Evolutionary conservation across 2,113 vertebrate genomes (phyloP), one percentile per base, ranked within the genome.

Genomic region (Prolemur simus): DNA sequence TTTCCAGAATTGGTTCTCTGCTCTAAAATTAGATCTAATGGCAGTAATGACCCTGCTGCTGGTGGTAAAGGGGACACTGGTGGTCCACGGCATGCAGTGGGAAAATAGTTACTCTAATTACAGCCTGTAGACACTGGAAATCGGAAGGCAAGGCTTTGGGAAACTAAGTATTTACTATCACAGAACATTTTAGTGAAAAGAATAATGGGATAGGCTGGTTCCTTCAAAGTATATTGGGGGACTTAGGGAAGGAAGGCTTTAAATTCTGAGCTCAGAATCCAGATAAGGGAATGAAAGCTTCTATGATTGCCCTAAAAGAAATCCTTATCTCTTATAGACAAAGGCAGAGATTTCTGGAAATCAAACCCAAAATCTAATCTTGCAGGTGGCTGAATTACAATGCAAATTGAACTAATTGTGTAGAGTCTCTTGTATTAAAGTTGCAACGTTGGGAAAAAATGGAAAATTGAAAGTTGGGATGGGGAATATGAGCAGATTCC

Each of bases 241-340:
- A 49, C 21, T 73, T 54, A 78, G 15, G 45, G 14, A 80, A 78
- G n/a, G 37, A 89, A 49, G 34, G 3, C 34, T 90, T 85, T 74
- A 58, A 63, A 81, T 96, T 94, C 73, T 87, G 74, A 94, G 27
- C 39, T 94, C 25, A 76, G 69, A 60, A 87, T 76, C 42, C 37
- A 80, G 13, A 68, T 47, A 52, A 85, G 60, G 49, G 29, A 76
- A 27, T 92, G 71, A 82, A 88, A 54, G n/a, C 27, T 42, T 80
- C 39, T 73, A 34, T 42, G 45, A n/a, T 52, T 82, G 49, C 39
- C 49, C 12, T 91, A 60, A 82, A 94, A 91, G 87, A 82, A 87
- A 91, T 42, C 76, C n/a, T 93, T 87, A 58, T 66, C 20, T 76
- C 34, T 87, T 82, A 6, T 87, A 91, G 87, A n/a, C 58, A 68